Conservation (phyloP, 2,113 vertebrate genomes). For the Strigops habroptila region DNA sequence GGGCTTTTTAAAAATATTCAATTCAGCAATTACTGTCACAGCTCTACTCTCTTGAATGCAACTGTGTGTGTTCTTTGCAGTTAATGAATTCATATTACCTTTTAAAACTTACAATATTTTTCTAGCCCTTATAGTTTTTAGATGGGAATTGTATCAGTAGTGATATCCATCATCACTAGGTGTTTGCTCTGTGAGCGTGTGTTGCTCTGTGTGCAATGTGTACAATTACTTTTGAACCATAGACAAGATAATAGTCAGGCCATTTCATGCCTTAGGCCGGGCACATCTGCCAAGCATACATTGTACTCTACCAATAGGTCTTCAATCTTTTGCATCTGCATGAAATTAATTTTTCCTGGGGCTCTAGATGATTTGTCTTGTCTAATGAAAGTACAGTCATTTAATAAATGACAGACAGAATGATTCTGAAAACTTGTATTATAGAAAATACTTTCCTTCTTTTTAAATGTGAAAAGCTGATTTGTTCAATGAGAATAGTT, state of each 20-base stretch:
- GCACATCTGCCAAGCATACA: slow-evolving; percentile 17
- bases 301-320: slow-evolving; percentile 21
- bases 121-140: neutral
- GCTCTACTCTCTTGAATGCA: slow-evolving; percentile 47
- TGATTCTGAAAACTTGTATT: neutral
- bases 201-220: neutral
- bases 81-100: slow-evolving; percentile 37
- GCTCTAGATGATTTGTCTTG: slow-evolving; percentile 48
- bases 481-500: neutral
- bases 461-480: neutral
- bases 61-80: slow-evolving; percentile 46
- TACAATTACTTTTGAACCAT: slow-evolving; percentile 47
- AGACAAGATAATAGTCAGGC: slow-evolving; percentile 45
- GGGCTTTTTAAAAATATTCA: slow-evolving; percentile 64
- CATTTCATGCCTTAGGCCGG: slow-evolving; percentile 21
- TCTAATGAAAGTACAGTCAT: slow-evolving; percentile 44
- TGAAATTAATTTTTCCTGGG: slow-evolving; percentile 64
- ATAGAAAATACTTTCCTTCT: neutral
- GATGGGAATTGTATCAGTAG: neutral
- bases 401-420: neutral
- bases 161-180: neutral
- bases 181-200: neutral
- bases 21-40: slow-evolving; percentile 68
- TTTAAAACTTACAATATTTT: neutral
- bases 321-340: slow-evolving; percentile 36